Base-by-base conservation (phyloP, 2,113 vertebrate genomes). In the Prionailurus bengalensis region DNA sequence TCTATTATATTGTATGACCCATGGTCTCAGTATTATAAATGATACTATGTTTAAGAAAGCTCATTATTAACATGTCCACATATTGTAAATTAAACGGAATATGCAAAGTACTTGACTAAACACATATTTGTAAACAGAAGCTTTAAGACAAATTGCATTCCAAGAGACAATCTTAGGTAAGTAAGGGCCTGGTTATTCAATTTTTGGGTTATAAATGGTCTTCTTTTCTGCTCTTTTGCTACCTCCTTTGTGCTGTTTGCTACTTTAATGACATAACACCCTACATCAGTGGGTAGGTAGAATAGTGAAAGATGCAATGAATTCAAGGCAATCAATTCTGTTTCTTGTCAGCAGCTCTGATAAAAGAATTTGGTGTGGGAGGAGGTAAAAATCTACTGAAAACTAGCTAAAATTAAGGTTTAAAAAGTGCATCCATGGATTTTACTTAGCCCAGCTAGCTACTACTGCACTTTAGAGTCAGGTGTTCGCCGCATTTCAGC, bases 281-380 rank as follows among this genome's bases (percentile, higher is more conserved):
- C 33, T 93, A 55, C 39, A 10, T 48, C 31, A 70, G 84, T 63
- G 53, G 90, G 55, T 5, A 79, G 90, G 51, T 5, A 79, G 81
- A 78, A 95, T 3, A 91, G 68, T 33, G 39, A 82, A 85, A 88
- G 85, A 88, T 92, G 48, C 79, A 87, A 68, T 78, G 70, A 96
- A 51, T 53, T 84, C 53, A 87, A 80, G 42, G 63, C 65, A 87
- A 70, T 61, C 66, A 73, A 89, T 97, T 94, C 48, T 93, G 45
- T 66, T 92, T 73, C 94, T 70, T 89, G n/a, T 96, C 84, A 96
- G 92, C 31, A 85, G 89, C 74, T 96, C 82, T 95, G 97, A 94
- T 94, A 92, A 94, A 97, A 96, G 65, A 95, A 81, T 68, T n/a
- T 23, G 71, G 78, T 94, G 80, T 73, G 68, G 92, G 87, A 96